phyloP scores from a whole-genome alignment of 2,888 invertebrate species.

The Pollenia angustigena region DNA sequence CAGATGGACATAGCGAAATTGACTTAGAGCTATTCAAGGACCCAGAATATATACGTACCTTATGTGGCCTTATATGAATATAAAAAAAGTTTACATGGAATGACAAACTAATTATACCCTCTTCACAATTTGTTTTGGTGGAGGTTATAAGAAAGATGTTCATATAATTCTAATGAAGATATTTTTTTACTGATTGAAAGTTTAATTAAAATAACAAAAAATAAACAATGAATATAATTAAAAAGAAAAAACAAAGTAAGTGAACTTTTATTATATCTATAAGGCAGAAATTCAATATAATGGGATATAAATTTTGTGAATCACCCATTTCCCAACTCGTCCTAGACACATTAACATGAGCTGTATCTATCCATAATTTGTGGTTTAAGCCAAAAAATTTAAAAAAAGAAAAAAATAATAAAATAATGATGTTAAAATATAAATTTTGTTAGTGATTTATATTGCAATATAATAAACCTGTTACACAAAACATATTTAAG shows the following conservation, averaged over 20 bases:
- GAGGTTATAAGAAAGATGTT: too few species aligned
- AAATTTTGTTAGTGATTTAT: slow-evolving; percentile 60
- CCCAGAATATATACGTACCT: too few species aligned
- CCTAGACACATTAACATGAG: slow-evolving; percentile 9
- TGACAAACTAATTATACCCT: too few species aligned
- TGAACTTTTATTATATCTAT: background rate
- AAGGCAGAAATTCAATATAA: background rate
- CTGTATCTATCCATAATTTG: slow-evolving; percentile 8
- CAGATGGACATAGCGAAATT: too few species aligned
- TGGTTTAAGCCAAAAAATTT: slow-evolving; percentile 9
- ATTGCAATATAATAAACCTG: slow-evolving; percentile 63
- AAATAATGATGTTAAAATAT: slow-evolving; percentile 38
- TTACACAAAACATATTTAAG: slow-evolving; percentile 55
- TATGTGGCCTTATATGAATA: too few species aligned
- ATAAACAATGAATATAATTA: too few species aligned
- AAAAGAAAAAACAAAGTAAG: background rate
- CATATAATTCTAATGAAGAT: too few species aligned
- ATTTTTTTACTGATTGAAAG: too few species aligned
- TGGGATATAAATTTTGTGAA: background rate
- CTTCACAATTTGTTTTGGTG: too few species aligned
- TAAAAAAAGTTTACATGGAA: too few species aligned
- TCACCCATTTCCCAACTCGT: background rate
- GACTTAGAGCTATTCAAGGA: too few species aligned
- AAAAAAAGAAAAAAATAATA: slow-evolving; percentile 13
- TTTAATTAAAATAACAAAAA: too few species aligned